Evolutionary conservation across 2,797 vertebrate genomes (phyloP).

Genomic region (Zonotrichia albicollis): DNA sequence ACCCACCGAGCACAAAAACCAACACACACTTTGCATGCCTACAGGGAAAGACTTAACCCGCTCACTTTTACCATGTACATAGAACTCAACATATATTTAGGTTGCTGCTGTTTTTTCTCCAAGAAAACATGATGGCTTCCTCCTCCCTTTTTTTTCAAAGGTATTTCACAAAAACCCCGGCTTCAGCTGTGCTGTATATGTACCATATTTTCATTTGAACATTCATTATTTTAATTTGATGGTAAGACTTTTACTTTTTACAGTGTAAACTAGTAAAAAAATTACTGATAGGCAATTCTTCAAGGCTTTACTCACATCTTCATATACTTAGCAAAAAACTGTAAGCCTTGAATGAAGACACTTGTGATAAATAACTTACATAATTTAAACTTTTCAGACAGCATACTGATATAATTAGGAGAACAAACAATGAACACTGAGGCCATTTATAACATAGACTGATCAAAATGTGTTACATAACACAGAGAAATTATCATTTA

Average conservation of each 20-base stretch:
- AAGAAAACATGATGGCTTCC: neutral
- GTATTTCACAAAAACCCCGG: neutral
- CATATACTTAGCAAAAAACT: neutral
- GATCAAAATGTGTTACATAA: neutral
- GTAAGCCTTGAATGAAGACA: neutral
- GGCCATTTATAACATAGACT: neutral
- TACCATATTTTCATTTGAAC: neutral
- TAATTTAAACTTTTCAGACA: neutral
- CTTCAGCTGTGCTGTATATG: neutral
- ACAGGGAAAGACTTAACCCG: fast-evolving
- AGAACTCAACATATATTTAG: neutral
- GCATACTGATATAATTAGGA: neutral
- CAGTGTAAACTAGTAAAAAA: neutral
- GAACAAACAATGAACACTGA: neutral
- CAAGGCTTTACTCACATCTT: neutral
- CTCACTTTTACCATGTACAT: neutral
- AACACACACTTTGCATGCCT: no score
- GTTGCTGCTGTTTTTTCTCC: neutral
- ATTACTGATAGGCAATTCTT: neutral
- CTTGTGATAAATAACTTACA: neutral
- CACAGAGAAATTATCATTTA: neutral
- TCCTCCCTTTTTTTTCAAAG: neutral
- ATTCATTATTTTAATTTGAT: neutral
- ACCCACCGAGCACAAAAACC: neutral
- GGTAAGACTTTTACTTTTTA: neutral